Conservation (phyloP, 1,140 invertebrate genomes). For the Lepidurus apus region DNA sequence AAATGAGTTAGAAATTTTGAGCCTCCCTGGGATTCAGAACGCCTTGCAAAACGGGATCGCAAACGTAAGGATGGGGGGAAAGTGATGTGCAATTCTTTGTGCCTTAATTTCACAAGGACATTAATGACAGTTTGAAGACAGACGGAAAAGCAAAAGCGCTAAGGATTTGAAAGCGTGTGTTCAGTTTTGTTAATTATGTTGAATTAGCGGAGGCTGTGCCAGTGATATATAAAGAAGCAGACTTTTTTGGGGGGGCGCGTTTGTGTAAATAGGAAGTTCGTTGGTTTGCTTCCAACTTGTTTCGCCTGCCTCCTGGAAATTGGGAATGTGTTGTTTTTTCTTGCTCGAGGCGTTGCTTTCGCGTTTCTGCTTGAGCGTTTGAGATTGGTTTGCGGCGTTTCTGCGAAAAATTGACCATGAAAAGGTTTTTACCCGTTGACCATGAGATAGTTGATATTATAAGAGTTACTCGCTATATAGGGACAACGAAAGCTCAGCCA, state of each 20-base stretch:
- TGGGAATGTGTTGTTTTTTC: not conserved
- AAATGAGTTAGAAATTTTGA: not conserved
- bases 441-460: constrained; percentile 22
- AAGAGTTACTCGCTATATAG: constrained; percentile 20
- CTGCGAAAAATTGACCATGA: not conserved
- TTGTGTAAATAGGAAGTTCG: constrained; percentile 10
- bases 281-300: not conserved
- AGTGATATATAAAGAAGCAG: constrained; percentile 1
- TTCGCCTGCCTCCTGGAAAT: constrained; percentile 5
- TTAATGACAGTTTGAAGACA: not conserved
- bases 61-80: not conserved
- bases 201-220: constrained; percentile 1
- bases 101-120: not conserved
- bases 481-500: constrained; percentile 20
- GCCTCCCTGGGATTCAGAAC: not conserved
- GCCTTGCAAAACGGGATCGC: not conserved
- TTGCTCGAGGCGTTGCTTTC: not conserved
- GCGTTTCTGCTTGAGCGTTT: constrained; percentile 18
- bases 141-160: not conserved
- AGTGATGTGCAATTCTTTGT: not conserved
- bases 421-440: constrained; percentile 9
- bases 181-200: not conserved
- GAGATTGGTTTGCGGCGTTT: not conserved
- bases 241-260: not conserved
- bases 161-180: not conserved